Conservation (phyloP, 2,797 vertebrate genomes). For the Hyperoplus immaculatus region DNA sequence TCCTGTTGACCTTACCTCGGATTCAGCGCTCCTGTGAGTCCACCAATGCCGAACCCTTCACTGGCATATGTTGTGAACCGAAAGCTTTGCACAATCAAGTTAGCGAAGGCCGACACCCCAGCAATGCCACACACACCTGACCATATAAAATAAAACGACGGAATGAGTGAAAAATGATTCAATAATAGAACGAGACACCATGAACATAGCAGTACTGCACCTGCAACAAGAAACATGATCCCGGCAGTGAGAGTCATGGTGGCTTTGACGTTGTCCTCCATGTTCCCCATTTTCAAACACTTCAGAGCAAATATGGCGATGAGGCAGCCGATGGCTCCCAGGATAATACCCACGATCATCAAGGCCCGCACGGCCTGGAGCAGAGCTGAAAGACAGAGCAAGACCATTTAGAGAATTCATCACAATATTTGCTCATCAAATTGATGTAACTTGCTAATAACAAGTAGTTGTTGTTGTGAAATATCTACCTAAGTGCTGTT, state of each 20-base stretch:
- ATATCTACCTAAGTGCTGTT: too few species aligned
- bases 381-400: constrained; percentile 82
- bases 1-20: constrained; percentile 68
- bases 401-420: neutral
- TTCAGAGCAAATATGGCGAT: constrained; percentile 92
- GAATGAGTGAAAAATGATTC: neutral
- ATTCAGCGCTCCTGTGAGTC: constrained; percentile 68
- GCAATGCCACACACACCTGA: constrained; percentile 91
- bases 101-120: constrained; percentile 93
- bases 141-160: neutral
- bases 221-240: constrained; percentile 90
- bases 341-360: constrained; percentile 91
- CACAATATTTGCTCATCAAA: neutral
- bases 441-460: neutral
- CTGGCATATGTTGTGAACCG: constrained; percentile 75
- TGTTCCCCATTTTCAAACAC: constrained; percentile 91
- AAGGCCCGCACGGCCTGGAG: constrained; percentile 92
- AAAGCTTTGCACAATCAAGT: constrained; percentile 94
- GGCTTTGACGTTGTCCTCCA: constrained; percentile 92
- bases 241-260: constrained; percentile 92
- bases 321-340: constrained; percentile 87
- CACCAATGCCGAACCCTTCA: constrained; percentile 42
- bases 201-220: constrained; percentile 69
- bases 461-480: neutral
- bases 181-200: neutral